Base-by-base conservation (phyloP, 2,113 vertebrate species). In the Ceratotherium simum region DNA sequence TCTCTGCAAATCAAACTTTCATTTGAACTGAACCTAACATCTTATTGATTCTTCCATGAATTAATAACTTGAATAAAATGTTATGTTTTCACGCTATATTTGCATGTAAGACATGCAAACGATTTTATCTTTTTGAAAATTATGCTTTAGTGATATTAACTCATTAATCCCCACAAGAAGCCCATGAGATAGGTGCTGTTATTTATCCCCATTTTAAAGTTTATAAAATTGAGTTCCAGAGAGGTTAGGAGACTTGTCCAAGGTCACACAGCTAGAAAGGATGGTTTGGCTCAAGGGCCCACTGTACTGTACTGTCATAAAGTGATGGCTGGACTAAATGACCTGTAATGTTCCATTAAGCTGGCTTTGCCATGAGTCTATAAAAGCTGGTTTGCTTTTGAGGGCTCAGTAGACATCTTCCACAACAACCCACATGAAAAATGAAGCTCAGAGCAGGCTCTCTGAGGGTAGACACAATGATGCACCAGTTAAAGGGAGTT, bases 51-150 rank as follows among this genome's bases (percentile, higher is more conserved):
- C 18, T 87, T 70, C 85, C 33, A 65, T 80, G 23, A 75, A 82
- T 84, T 84, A 85, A 65, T 58, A 90, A 76, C 21, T 29, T 33
- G 36, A 72, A 90, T 65, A 70, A 90, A 92, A 82, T 67, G 21
- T 62, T 93, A n/a, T 10, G 6, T 90, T 90, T 90, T 85, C 73
- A 51, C 70, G 92, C 82, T 76, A 65, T 67, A 83, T 31, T 73
- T 79, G n/a, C 64, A 75, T 5, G 69, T 21, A 46, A 93, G 33
- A 48, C 48, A 29, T 1, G 51, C 51, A 54, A 54, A 54, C 17
- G 23, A 86, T 70, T 72, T 42, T 67, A 97, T 72, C 39, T 42
- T 79, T 95, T 67, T 75, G n/a, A 92, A 91, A 54, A 62, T 78
- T 21, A 90, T 7, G 16, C 6, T 33, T 96, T 23, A 12, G 6